Evolutionary conservation across 2,888 invertebrate genomes (phyloP), one percentile per base, ranked within the genome.

Genomic region (Sinopyrophorus schimmeli): DNA sequence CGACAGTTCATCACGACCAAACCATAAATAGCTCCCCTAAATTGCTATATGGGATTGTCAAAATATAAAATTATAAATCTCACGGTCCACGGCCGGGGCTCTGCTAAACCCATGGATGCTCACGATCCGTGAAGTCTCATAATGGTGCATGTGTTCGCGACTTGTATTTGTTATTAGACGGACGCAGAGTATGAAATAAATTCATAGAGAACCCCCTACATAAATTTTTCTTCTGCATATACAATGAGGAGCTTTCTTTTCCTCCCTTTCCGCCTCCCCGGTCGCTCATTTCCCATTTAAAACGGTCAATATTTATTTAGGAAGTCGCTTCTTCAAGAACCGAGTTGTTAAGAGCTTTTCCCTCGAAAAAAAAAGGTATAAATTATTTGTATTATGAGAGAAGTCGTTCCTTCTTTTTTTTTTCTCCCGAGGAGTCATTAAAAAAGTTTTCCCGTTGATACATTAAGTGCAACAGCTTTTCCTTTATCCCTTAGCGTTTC

Each of bases 21-120:
- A 59, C 62, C 66, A 70, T 72, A 71, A 72, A 72, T 72, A 69
- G 70, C 65, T 55, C 59, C 68, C 69, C 68, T 65, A 68, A 70
- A 70, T 69, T 68, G 66, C 61, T 65, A 65, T 67, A 69, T 67
- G 66, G 67, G 68, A 72, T 72, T 72, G 73, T 73, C 73, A 74
- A 74, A 74, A 74, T 74, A 73, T 71, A 72, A 72, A 72, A 72
- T 72, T 73, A 73, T 74, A 74, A 74, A 74, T 74, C 73, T 72
- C 71, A 72, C 69, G 73, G 71, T 69, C 63, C 57, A 58, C 61
- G 62, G 62, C 61, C 67, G 55, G 61, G 60, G 59, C 59, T 50
- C 59, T 35, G 46, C 50, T 50, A 54, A n/a, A 59, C 60, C 64
- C 62, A 65, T 62, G 59, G 63, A 55, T 68, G 69, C 58, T 65